Base-by-base conservation (phyloP, 2,888 invertebrate species). In the Sussaba pulchella region DNA sequence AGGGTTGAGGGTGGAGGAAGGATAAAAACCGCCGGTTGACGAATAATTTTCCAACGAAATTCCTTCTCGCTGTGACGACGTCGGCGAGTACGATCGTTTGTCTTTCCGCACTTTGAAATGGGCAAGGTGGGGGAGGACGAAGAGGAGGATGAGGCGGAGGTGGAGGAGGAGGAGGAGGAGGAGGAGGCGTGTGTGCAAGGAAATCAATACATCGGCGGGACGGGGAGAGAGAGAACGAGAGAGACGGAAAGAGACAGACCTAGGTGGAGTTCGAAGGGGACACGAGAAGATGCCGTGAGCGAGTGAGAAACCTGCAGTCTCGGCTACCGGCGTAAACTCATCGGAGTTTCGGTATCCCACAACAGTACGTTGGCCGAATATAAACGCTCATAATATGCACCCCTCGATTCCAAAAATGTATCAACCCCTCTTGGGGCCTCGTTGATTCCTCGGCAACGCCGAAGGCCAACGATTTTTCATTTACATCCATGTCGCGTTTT, bases 71-170 rank as follows among this genome's bases (percentile, higher is more conserved):
- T 45, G 63, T 52, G 47, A 72, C 71, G 75, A 82, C 72, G 80
- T 80, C 52, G 59, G 63, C 54, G 69, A 64, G 71, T 54, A 73
- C 71, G 69, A 80, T 85, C 87, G 86, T 88, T 88, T 88, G 87
- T 90, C 89, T 89, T 89, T 89, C 87, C 84, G 75, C 79, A 86
- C 85, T 87, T 90, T 89, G 88, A 85, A 90, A 90, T 86, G 84
- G 88, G 87, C n/a, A n/a, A n/a, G 31, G 31, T 2, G 31, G 31
- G 87, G 87, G 87, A 85, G 85, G 88, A 71, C 66, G 75, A 73
- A 75, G 67, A 76, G 64, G 70, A 67, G 78, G 64, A 19, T 39
- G 74, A 69, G 69, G 67, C 63, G 69, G n/a, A n/a, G 31, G 31
- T 2, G 31, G 31, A 87, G 87, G 87, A 85, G 85, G 88, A 71